phyloP scores from a whole-genome alignment of 1,140 invertebrate genomes.

The Atta texana region DNA sequence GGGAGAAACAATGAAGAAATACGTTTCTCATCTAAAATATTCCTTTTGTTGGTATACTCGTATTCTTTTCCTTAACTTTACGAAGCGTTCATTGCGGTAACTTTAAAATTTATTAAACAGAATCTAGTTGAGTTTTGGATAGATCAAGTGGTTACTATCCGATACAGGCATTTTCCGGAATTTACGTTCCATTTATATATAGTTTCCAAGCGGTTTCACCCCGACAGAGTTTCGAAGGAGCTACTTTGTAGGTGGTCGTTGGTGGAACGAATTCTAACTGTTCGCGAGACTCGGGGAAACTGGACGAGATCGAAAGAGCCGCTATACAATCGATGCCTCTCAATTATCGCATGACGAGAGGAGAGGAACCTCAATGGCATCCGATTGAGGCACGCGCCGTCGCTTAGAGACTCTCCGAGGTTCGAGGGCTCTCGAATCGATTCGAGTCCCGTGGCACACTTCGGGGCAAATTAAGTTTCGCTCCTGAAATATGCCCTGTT shows the following conservation, averaged over 20 bases:
- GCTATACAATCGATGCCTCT: slow-evolving; percentile 70
- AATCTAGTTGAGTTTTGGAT: neutral
- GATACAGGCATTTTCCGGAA: neutral
- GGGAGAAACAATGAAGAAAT: slow-evolving; percentile 47
- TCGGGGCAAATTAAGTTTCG: slow-evolving; percentile 85
- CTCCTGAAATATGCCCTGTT: slow-evolving; percentile 80
- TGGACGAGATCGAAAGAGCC: slow-evolving; percentile 58
- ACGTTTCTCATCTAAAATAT: slow-evolving; percentile 20
- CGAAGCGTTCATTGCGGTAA: neutral
- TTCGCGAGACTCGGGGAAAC: slow-evolving; percentile 59
- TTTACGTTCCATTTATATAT: neutral
- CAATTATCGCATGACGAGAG: slow-evolving; percentile 71
- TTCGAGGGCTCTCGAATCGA: slow-evolving; percentile 85
- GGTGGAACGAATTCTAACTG: slow-evolving; percentile 56
- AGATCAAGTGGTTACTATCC: neutral
- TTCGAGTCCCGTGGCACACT: slow-evolving; percentile 84
- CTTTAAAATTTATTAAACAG: neutral
- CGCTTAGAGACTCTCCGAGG: slow-evolving; percentile 80
- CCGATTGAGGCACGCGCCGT: slow-evolving; percentile 83
- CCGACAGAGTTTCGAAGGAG: neutral
- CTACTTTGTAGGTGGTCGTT: slow-evolving; percentile 56
- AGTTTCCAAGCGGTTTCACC: slow-evolving; percentile 1
- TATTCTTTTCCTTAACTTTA: neutral
- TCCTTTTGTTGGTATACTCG: neutral
- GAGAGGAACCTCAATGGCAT: slow-evolving; percentile 81